Conservation (phyloP, 2,888 invertebrate genomes). For the Zygogramma bicolorata region DNA sequence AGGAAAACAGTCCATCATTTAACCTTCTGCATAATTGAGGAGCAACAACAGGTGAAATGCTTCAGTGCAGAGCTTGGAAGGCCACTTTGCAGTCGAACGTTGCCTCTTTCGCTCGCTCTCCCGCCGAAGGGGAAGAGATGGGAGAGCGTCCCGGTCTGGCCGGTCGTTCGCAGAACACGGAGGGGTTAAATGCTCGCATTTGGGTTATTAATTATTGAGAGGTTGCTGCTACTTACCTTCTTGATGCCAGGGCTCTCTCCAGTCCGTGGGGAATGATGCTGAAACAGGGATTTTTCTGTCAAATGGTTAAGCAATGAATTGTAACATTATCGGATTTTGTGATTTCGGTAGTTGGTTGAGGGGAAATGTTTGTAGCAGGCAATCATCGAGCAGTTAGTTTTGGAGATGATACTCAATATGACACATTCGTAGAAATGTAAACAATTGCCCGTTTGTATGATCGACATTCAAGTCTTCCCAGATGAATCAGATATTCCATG, state of each 20-base stretch:
- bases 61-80: no score
- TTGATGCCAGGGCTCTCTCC: conserved; percentile 67
- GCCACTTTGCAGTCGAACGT: conserved; percentile 34
- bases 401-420: no score
- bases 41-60: conserved; percentile 61
- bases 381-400: conserved; percentile 62
- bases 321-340: not conserved
- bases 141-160: not conserved
- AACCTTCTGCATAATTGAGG: conserved; percentile 60
- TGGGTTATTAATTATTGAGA: conserved; percentile 63
- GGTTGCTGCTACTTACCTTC: conserved; percentile 65
- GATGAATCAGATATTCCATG: no score
- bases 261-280: conserved; percentile 64
- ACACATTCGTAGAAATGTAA: no score
- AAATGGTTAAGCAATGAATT: not conserved
- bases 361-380: conserved; percentile 37
- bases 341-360: not conserved
- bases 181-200: conserved; percentile 64
- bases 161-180: conserved; percentile 33
- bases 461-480: no score
- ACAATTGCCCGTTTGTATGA: no score
- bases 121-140: not conserved
- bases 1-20: conserved; percentile 62
- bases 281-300: conserved; percentile 53
- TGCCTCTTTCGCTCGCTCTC: conserved; percentile 31